phyloP scores from a whole-genome alignment of 2,888 invertebrate genomes.

The Leucoma salicis region DNA sequence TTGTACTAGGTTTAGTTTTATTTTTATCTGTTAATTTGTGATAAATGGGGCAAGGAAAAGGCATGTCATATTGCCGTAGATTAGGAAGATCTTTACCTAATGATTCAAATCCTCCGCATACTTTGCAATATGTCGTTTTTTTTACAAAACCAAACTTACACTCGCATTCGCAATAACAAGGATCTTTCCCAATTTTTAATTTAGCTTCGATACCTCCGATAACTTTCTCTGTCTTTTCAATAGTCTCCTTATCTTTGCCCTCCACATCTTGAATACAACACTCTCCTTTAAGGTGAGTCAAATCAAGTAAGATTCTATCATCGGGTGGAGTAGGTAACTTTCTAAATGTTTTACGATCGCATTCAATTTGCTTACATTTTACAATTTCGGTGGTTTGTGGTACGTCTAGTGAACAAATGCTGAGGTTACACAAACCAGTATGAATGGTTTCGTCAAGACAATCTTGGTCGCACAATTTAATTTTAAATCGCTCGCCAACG shows the following conservation, averaged over 20 bases:
- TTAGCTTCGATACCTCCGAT: slow-evolving; percentile 49
- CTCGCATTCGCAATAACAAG: slow-evolving; percentile 68
- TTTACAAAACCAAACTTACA: slow-evolving; percentile 64
- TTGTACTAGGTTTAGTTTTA: slow-evolving; percentile 45
- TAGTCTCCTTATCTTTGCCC: slow-evolving; percentile 21
- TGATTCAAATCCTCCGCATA: slow-evolving; percentile 67
- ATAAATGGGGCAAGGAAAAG: slow-evolving; percentile 68
- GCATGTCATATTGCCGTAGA: slow-evolving; percentile 34
- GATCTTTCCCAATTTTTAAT: slow-evolving; percentile 47
- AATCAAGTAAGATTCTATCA: slow-evolving; percentile 48
- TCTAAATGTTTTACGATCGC: slow-evolving; percentile 42
- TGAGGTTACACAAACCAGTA: slow-evolving; percentile 12
- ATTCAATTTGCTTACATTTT: slow-evolving; percentile 52
- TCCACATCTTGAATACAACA: slow-evolving; percentile 37
- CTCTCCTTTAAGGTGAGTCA: slow-evolving; percentile 36
- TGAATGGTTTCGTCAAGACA: slow-evolving; percentile 34
- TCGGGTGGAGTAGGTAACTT: slow-evolving; percentile 42
- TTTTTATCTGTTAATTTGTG: slow-evolving; percentile 61
- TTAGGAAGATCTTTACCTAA: slow-evolving; percentile 52
- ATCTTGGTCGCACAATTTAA: slow-evolving; percentile 40
- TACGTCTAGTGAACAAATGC: slow-evolving; percentile 44
- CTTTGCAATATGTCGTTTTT: slow-evolving; percentile 63
- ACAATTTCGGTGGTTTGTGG: slow-evolving; percentile 44
- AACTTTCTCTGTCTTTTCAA: slow-evolving; percentile 51
- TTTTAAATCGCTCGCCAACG: slow-evolving; percentile 30